These are phyloP conservation scores for Zophobas atratus DNA, from an alignment of 1,140 invertebrate species.

Conservation along the genomic window DNA sequence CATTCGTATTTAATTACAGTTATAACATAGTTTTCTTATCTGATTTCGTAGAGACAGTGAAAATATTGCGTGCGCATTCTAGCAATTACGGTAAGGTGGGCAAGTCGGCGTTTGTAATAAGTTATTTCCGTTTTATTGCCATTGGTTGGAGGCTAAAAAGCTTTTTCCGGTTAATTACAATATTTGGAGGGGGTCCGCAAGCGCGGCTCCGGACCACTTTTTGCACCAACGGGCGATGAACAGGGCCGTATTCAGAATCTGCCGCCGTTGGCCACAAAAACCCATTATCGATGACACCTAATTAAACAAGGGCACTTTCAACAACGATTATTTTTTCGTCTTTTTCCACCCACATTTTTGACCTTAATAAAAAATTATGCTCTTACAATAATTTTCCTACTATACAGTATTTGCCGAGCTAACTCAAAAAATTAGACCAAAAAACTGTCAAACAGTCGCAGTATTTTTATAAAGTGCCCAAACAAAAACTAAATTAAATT, in stretches of 20 bases:
- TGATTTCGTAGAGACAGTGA: slow-evolving; percentile 26
- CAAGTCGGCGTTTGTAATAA: slow-evolving; percentile 50
- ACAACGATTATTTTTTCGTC: no score
- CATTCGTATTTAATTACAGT: slow-evolving; percentile 32
- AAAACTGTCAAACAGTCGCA: neutral
- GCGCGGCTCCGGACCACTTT: neutral
- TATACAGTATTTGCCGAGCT: no score
- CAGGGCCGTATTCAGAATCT: no score
- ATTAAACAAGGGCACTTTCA: no score
- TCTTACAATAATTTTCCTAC: no score
- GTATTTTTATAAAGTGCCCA: neutral
- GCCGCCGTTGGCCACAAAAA: no score
- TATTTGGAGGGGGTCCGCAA: slow-evolving; percentile 21
- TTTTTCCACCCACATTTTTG: no score
- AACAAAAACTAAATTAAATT: no score
- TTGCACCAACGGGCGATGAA: no score
- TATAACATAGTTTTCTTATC: slow-evolving; percentile 35
- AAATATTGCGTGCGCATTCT: slow-evolving; percentile 41
- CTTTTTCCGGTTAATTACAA: slow-evolving; percentile 57
- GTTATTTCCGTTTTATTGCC: slow-evolving; percentile 53
- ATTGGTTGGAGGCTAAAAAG: slow-evolving; percentile 51
- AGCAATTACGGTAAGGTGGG: slow-evolving; percentile 40
- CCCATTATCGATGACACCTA: no score
- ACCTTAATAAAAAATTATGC: no score
- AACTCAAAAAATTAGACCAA: no score